phyloP scores from a whole-genome alignment of 2,797 vertebrate species.

The Sphaeramia orbicularis region DNA sequence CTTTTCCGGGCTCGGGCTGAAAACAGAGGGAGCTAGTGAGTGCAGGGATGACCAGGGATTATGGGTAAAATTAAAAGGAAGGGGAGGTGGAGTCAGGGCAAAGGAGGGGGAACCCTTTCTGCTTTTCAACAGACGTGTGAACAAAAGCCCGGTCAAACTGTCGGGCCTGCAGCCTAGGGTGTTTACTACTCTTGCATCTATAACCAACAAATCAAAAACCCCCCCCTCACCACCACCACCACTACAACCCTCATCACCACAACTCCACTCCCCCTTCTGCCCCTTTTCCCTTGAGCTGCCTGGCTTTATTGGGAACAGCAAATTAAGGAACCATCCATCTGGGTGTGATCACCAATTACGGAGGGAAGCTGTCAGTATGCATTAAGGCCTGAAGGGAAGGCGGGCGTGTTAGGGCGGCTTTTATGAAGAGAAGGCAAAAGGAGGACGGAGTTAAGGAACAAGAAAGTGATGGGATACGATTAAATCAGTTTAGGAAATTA shows the following conservation, averaged over 20 bases:
- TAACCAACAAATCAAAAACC: slow-evolving; percentile 84
- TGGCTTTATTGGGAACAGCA: slow-evolving; percentile 85
- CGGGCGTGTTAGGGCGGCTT: slow-evolving; percentile 75
- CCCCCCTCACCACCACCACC: slow-evolving; percentile 28
- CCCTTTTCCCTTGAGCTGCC: slow-evolving; percentile 77
- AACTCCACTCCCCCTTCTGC: slow-evolving; percentile 42
- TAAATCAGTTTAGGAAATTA: slow-evolving; percentile 18
- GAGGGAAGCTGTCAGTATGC: slow-evolving; percentile 86
- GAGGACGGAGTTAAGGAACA: slow-evolving; percentile 44
- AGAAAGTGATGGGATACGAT: slow-evolving; percentile 52
- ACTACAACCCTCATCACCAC: slow-evolving; percentile 22
- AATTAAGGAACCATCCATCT: slow-evolving; percentile 88
- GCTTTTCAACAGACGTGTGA: slow-evolving; percentile 85
- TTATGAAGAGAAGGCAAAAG: slow-evolving; percentile 52
- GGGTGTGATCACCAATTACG: slow-evolving; percentile 89
- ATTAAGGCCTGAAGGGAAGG: slow-evolving; percentile 84
- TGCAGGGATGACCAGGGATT: too few species aligned
- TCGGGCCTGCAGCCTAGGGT: slow-evolving; percentile 81
- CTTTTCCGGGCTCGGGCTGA: slow-evolving; percentile 50
- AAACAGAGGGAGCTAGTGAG: slow-evolving; percentile 57
- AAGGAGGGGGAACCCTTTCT: slow-evolving; percentile 37
- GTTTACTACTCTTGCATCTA: slow-evolving; percentile 89
- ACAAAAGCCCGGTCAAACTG: slow-evolving; percentile 87
- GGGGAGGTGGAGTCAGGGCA: slow-evolving; percentile 8
- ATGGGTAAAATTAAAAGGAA: slow-evolving; percentile 28